Conservation (phyloP, 2,797 vertebrate species). For the Delichon dasypus region DNA sequence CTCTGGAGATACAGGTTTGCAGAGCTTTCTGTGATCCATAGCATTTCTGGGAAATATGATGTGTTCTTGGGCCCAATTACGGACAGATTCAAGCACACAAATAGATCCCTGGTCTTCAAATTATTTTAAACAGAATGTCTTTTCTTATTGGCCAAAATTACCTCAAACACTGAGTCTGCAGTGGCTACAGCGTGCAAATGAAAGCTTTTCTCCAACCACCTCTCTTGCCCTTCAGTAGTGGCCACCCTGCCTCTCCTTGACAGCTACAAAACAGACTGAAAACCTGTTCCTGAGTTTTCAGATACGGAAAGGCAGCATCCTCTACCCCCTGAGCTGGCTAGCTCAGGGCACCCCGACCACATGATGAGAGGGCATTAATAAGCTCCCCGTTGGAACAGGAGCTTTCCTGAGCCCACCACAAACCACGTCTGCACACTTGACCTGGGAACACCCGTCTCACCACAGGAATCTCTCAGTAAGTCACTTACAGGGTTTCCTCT, state of each 20-base stretch:
- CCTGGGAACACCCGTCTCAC: neutral
- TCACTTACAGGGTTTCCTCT: neutral
- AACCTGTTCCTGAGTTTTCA: neutral
- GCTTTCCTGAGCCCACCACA: neutral
- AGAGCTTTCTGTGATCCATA: neutral
- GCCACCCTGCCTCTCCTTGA: neutral
- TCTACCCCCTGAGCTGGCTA: neutral
- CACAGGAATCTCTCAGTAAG: neutral
- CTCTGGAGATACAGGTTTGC: neutral
- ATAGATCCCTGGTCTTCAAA: neutral
- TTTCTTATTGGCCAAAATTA: neutral
- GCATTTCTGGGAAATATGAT: neutral
- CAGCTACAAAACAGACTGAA: neutral
- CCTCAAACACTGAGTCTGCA: neutral
- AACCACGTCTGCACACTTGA: neutral
- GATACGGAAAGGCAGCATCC: neutral
- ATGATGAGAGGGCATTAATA: neutral
- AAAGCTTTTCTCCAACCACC: neutral
- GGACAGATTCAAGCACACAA: neutral
- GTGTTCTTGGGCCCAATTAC: neutral
- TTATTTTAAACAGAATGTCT: neutral
- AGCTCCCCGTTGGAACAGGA: neutral
- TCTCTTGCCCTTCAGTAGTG: neutral
- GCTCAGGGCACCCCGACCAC: neutral
- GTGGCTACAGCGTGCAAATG: neutral